phyloP scores from a whole-genome alignment of 2,797 vertebrate species.

The Rhadinocentrus ornatus region DNA sequence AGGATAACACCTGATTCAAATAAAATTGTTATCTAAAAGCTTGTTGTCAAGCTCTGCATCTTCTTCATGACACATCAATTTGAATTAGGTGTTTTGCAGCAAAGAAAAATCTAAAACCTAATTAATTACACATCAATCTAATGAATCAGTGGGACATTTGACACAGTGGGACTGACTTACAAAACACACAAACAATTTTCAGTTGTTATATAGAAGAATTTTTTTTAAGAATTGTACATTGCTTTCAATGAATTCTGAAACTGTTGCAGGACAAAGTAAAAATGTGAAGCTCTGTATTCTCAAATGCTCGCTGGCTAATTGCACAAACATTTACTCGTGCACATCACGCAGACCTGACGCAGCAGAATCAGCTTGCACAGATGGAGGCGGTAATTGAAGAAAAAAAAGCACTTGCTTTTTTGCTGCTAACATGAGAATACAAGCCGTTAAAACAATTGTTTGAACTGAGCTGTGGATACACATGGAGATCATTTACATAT shows the following conservation, averaged over 20 bases:
- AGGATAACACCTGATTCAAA: too few relatives aligned
- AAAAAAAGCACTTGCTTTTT: slow-evolving; percentile 16
- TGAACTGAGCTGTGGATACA: slow-evolving; percentile 39
- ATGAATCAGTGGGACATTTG: background rate
- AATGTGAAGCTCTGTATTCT: background rate
- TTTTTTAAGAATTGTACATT: background rate
- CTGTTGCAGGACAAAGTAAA: background rate
- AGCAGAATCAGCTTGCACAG: slow-evolving; percentile 16
- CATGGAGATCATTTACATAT: slow-evolving; percentile 60
- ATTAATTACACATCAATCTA: background rate
- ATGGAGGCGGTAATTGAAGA: slow-evolving; percentile 13
- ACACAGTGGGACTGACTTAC: background rate
- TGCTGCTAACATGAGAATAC: slow-evolving; percentile 17
- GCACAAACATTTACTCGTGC: background rate
- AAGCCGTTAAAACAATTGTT: slow-evolving; percentile 49
- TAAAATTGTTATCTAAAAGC: too few relatives aligned
- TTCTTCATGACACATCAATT: too few relatives aligned
- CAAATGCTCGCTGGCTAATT: slow-evolving; percentile 1
- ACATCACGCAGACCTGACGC: background rate
- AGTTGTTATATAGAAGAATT: background rate
- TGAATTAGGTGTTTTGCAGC: too few relatives aligned
- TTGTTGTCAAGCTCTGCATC: too few relatives aligned
- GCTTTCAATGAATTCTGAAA: background rate
- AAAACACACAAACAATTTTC: background rate
- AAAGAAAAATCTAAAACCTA: too few relatives aligned